Evolutionary conservation across 2,888 invertebrate genomes (phyloP), one percentile per base, ranked within the genome.

Genomic region (Syrista parreyssii): DNA sequence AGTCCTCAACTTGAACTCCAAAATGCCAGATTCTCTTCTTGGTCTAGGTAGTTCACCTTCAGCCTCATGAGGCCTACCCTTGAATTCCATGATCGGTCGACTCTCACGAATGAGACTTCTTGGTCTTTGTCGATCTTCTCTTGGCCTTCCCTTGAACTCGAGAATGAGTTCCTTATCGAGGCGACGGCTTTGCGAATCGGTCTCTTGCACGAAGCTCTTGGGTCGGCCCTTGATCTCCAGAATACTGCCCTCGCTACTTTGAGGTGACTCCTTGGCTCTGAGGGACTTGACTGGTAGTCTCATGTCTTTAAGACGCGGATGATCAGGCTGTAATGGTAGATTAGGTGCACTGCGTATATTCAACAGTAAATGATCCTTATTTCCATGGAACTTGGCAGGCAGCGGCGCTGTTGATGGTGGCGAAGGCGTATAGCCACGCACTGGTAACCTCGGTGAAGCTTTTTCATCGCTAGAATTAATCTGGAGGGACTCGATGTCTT

Each of bases 371-470:
- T 94, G 93, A 81, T 95, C 95, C 85, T 96, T 95, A 69, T 89
- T 89, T 12, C 86, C 87, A 84, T 94, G 94, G 92, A 96, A 97
- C 91, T 97, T 97, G 80, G 95, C 94, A 3, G 97, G 96, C 84
- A 97, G 92, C 33, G 97, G 97, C 1, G 96, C 96, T 32, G 96
- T 97, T 79, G 97, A 96, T 78, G 97, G 97, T 74, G 97, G 96
- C 71, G 96, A 96, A 15, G 96, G 96, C 4, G 96, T 96, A 84
- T 95, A 96, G 68, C 95, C 95, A 40, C 96, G 93, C 74, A 94
- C 91, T 1, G 95, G 94, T 83, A 95, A 89, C 86, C 95, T 83
- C 15, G 90, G 87, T 6, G 89, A 89, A 4, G 85, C 86, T 77
- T 91, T 90, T 77, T 91, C 91, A 77, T 91, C 90, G 78, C 88